A percentile compares a stretch with the other conserved stretches of the same genome.
phyloP scores from a whole-genome alignment of 2,888 invertebrate genomes.

The Diadegma fenestrale region DNA sequence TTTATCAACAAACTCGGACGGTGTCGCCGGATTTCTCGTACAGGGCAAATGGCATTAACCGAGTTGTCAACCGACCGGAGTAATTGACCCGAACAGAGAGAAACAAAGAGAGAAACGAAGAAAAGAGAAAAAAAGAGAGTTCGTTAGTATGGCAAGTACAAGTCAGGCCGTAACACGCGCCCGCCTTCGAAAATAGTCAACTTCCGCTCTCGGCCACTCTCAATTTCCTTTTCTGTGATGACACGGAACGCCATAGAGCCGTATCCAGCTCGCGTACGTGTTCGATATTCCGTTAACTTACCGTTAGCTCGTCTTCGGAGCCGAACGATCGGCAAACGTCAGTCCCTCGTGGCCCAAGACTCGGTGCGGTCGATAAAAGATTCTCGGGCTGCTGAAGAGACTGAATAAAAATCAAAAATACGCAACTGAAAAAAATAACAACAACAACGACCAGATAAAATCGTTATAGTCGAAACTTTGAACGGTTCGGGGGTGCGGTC shows the following conservation, averaged over 20 bases:
- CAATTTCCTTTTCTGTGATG: slow-evolving; percentile 52
- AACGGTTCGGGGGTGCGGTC: slow-evolving; percentile 70
- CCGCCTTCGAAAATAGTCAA: slow-evolving; percentile 1
- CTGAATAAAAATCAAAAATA: background rate
- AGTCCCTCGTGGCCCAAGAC: slow-evolving; percentile 1
- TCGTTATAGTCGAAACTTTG: background rate
- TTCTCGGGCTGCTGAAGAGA: background rate
- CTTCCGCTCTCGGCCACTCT: slow-evolving; percentile 57
- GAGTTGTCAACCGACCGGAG: slow-evolving; percentile 5
- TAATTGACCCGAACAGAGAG: slow-evolving; percentile 4
- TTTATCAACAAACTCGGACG: slow-evolving; percentile 4
- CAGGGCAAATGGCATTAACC: background rate
- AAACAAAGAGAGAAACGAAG: background rate
- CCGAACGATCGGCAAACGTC: slow-evolving; percentile 16
- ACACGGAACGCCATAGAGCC: slow-evolving; percentile 12
- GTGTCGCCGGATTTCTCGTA: background rate
- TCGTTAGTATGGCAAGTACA: slow-evolving; percentile 5
- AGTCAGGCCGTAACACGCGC: background rate
- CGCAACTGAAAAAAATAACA: slow-evolving; percentile 7
- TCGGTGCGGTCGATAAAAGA: slow-evolving; percentile 8
- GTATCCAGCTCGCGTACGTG: slow-evolving; percentile 40
- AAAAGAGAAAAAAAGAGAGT: background rate
- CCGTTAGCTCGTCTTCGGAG: slow-evolving; percentile 24
- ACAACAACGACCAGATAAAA: slow-evolving; percentile 2
- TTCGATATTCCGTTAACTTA: slow-evolving; percentile 28